Percentiles rank a stretch among this genome's conserved stretches.
phyloP scores from a whole-genome alignment of 1,140 invertebrate species.

The Melanaphis sacchari region DNA sequence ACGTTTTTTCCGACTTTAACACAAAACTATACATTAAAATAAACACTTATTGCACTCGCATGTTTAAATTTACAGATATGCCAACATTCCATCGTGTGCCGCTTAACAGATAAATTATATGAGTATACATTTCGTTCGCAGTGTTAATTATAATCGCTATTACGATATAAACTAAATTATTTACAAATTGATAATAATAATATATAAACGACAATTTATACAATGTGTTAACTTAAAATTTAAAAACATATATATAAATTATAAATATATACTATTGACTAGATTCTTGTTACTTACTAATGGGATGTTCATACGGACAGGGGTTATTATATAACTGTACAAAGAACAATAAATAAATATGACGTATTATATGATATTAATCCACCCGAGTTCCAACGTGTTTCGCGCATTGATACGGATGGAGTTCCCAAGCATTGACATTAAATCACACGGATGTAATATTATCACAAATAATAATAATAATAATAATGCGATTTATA shows the following conservation, averaged over 20 bases:
- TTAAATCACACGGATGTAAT: neutral
- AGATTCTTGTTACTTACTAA: slow-evolving; percentile 1
- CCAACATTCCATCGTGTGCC: neutral
- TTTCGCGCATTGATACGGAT: neutral
- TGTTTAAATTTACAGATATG: slow-evolving; percentile 32
- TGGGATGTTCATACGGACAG: neutral
- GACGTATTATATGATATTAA: neutral
- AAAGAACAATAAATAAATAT: neutral
- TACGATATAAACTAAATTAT: neutral
- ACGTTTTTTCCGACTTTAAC: neutral
- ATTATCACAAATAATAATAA: neutral
- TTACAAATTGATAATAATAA: neutral
- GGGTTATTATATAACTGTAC: neutral
- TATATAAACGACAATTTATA: slow-evolving; percentile 13
- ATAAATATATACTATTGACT: neutral
- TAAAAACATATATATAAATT: neutral
- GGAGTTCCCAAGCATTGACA: neutral
- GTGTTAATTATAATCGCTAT: neutral
- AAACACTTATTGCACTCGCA: slow-evolving; percentile 25
- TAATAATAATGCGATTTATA: too few species aligned
- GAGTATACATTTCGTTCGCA: neutral
- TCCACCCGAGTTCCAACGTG: neutral
- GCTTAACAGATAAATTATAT: neutral
- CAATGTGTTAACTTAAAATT: neutral
- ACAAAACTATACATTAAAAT: neutral